Evolutionary conservation across 2,797 vertebrate genomes (phyloP), one percentile per base, ranked within the genome.

Genomic region (Sitta carolinensis): DNA sequence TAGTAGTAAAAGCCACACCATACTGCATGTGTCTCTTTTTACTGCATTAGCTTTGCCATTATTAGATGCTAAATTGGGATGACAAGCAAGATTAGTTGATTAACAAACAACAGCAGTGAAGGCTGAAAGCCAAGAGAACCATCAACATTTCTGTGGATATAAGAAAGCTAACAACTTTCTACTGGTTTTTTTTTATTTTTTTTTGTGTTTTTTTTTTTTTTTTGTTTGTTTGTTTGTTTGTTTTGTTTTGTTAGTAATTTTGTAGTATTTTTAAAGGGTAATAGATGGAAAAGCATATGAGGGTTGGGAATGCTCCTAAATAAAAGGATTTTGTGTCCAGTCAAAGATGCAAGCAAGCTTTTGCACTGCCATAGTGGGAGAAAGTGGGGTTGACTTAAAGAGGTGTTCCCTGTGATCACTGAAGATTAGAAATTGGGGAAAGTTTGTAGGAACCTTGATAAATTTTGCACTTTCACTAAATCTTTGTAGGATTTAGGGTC

Each of bases 361-460:
- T 50, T 76, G 64, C 27, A 21, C 11, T 64, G 54, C n/a, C 8
- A 0, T 9, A 10, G 30, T 11, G 27, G 5, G 12, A 17, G 51
- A 62, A 62, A 29, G n/a, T 58, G 45, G 11, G 13, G 16, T 50
- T 75, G 45, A 12, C 14, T 13, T 30, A 51, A 32, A 17, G 16
- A 45, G 36, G 3, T 38, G 62, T 20, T 48, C 8, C 30, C 10
- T 38, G 32, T 12, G 38, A 9, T 51, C 23, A 6, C 0, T 0
- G 0, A 57, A 74, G 40, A 34, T 23, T 0, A 58, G 23, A 61
- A 75, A 30, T 3, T 7, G 5, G 18, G 21, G 16, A 7, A 48
- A 21, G 11, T 23, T 30, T 54, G 13, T 50, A 16, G 62, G 43
- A 54, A 6, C 19, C 5, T 76, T 36, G 32, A 9, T 55, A 10